Evolutionary conservation across 2,888 invertebrate species (phyloP).

Genomic region (Phaedon cochleariae): DNA sequence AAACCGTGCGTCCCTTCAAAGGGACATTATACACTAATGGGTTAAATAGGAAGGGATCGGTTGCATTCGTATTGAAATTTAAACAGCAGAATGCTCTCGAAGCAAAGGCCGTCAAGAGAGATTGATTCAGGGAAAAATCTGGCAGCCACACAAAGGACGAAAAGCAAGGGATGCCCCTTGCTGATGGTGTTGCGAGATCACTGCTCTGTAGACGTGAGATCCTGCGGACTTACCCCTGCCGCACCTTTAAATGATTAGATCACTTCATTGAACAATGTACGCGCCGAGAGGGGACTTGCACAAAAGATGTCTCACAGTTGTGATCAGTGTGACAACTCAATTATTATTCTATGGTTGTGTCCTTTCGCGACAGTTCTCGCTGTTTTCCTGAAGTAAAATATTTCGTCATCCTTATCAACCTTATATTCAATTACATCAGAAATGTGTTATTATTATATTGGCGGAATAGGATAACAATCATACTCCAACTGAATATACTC

Average conservation of each 20-base stretch:
- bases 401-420: too few species aligned
- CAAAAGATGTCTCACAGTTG: conserved; percentile 12
- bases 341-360: too few species aligned
- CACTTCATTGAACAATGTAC: conserved; percentile 57
- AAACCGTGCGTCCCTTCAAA: too few species aligned
- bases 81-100: conserved; percentile 51
- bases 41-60: conserved; percentile 47
- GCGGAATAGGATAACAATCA: too few species aligned
- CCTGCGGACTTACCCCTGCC: conserved; percentile 48
- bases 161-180: conserved; percentile 45
- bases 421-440: too few species aligned
- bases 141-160: conserved; percentile 47
- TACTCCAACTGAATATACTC: too few species aligned
- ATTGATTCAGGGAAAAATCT: conserved; percentile 48
- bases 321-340: conserved; percentile 10
- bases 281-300: conserved; percentile 43
- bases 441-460: too few species aligned
- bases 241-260: conserved; percentile 58
- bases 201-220: conserved; percentile 50
- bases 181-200: conserved; percentile 49
- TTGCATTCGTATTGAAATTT: conserved; percentile 49
- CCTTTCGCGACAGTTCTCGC: too few species aligned
- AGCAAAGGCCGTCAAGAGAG: conserved; percentile 46
- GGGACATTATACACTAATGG: too few species aligned
- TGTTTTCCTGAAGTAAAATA: too few species aligned